Conservation (phyloP, 2,888 invertebrate genomes). For the Biston betularia region DNA sequence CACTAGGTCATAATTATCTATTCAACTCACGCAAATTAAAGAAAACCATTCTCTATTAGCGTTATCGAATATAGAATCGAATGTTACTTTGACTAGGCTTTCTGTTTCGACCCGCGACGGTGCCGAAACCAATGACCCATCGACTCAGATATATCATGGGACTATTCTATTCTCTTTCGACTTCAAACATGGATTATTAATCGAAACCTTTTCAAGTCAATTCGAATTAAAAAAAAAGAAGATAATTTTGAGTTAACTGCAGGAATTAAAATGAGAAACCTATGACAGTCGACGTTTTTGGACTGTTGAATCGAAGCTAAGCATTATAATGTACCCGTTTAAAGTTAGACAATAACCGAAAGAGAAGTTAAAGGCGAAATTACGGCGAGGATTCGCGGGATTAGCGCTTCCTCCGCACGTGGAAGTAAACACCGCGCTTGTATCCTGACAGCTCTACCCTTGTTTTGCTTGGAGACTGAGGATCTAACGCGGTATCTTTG, state of each 20-base stretch:
- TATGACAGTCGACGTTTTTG: neutral
- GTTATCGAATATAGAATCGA: too few species aligned
- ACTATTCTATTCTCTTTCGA: too few species aligned
- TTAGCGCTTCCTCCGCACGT: slow-evolving; percentile 17
- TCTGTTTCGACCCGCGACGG: too few species aligned
- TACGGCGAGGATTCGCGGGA: slow-evolving; percentile 22
- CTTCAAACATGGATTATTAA: too few species aligned
- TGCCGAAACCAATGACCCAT: too few species aligned
- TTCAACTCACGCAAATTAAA: too few species aligned
- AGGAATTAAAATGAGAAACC: neutral
- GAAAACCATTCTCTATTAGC: too few species aligned
- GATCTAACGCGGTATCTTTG: neutral
- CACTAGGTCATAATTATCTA: too few species aligned
- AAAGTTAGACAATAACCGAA: slow-evolving; percentile 31
- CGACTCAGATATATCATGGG: too few species aligned
- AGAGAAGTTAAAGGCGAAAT: slow-evolving; percentile 24
- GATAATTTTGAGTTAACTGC: neutral
- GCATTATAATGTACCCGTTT: slow-evolving; percentile 24
- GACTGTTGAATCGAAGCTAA: slow-evolving; percentile 11
- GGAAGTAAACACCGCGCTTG: slow-evolving; percentile 4
- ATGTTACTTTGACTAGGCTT: too few species aligned
- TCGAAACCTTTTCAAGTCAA: too few species aligned
- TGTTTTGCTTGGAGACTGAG: neutral
- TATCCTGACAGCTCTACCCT: neutral
- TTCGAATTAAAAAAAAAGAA: too few species aligned